These are phyloP conservation scores for Eunapius fragilis DNA, from an alignment of 37 sponge, comb jelly and placozoan species.

Conservation along the genomic window DNA sequence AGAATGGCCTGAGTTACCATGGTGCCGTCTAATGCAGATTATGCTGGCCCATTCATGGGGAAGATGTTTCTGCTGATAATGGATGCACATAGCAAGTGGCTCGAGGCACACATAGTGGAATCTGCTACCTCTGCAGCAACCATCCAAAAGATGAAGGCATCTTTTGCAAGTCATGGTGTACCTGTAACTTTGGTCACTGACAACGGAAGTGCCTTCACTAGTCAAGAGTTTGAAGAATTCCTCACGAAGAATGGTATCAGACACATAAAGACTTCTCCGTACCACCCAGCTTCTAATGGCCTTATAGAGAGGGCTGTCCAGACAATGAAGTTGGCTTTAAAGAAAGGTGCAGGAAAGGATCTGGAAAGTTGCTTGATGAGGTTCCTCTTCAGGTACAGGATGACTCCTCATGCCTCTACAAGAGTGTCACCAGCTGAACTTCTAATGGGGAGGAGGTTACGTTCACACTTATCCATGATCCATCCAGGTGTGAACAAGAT, in stretches of 20 bases:
- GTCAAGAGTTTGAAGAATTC: slow-evolving; percentile 17
- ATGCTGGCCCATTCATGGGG: slow-evolving; percentile 18
- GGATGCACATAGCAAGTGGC: slow-evolving; percentile 21
- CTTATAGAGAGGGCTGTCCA: slow-evolving; percentile 20
- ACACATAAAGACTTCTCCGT: slow-evolving; percentile 5
- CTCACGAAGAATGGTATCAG: slow-evolving; percentile 24
- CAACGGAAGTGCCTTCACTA: slow-evolving; percentile 7
- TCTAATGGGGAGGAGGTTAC: slow-evolving; percentile 10
- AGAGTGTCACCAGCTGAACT: slow-evolving; percentile 16
- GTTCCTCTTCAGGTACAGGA: slow-evolving; percentile 26
- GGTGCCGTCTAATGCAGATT: slow-evolving; percentile 4
- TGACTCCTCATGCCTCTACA: slow-evolving; percentile 24
- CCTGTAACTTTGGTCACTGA: background rate
- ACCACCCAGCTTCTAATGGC: slow-evolving; percentile 25
- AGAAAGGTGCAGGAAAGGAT: background rate
- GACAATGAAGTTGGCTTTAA: slow-evolving; percentile 28
- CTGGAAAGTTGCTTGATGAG: background rate
- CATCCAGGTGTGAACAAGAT: background rate
- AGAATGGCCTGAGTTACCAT: slow-evolving; percentile 17
- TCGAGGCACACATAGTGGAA: slow-evolving; percentile 4
- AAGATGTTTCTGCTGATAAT: slow-evolving; percentile 17
- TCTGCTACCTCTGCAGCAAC: slow-evolving; percentile 6
- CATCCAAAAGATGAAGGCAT: background rate
- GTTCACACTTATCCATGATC: slow-evolving; percentile 7
- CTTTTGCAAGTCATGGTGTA: slow-evolving; percentile 10